A percentile compares a stretch with the other conserved stretches of the same genome.
phyloP scores from a whole-genome alignment of 2,797 vertebrate species.

The Rhinoraja longicauda region DNA sequence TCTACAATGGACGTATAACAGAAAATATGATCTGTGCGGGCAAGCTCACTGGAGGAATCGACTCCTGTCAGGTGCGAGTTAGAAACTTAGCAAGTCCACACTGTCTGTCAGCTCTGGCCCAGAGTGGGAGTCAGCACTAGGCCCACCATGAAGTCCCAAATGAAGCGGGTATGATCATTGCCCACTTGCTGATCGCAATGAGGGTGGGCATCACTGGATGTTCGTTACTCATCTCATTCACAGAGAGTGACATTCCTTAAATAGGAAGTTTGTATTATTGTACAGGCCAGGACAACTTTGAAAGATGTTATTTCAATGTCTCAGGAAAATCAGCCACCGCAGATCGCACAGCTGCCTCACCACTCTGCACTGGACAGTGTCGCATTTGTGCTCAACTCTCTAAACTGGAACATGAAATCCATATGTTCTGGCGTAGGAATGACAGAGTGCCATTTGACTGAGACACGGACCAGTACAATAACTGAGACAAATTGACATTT shows the following conservation, averaged over 20 bases:
- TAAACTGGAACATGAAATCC: not conserved
- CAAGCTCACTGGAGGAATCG: slow-evolving; percentile 69
- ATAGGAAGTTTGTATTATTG: not conserved
- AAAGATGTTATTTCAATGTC: not conserved
- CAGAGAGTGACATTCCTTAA: not conserved
- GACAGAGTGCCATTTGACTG: not conserved
- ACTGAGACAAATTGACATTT: not conserved
- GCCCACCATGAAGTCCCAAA: too few species aligned
- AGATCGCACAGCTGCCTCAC: not conserved
- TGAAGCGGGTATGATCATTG: not conserved
- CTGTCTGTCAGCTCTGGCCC: not conserved
- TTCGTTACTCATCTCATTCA: not conserved
- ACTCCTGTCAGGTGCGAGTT: slow-evolving; percentile 78
- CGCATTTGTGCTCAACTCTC: not conserved
- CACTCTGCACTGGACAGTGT: not conserved
- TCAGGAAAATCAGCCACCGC: not conserved
- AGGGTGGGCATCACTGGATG: not conserved
- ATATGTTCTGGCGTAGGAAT: not conserved
- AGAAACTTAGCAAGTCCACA: not conserved
- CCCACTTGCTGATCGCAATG: not conserved
- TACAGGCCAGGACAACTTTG: not conserved
- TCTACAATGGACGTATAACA: slow-evolving; percentile 68
- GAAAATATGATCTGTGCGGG: slow-evolving; percentile 83
- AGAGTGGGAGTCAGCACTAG: not conserved
- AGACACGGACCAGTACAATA: not conserved